A percentile compares a stretch with the other conserved stretches of the same genome.
Conservation (phyloP, 2,797 vertebrate genomes). For the Pampus argenteus region DNA sequence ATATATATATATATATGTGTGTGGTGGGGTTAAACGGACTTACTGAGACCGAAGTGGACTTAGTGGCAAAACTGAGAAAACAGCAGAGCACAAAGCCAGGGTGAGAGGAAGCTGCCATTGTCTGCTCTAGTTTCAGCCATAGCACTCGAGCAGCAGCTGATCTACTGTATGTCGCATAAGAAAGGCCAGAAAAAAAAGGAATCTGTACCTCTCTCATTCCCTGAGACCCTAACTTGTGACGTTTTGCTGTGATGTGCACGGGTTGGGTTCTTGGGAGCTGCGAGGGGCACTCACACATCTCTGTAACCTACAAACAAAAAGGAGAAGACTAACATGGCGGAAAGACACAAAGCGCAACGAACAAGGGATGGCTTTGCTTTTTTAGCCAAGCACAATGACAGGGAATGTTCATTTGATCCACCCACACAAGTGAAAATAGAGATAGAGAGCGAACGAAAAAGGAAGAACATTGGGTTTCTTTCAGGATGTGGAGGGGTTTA, state of each 20-base stretch:
- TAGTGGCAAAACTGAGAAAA: constrained; percentile 41
- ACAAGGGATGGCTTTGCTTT: constrained; percentile 40
- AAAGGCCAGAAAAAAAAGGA: constrained; percentile 48
- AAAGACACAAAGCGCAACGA: constrained; percentile 52
- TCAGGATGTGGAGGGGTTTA: constrained; percentile 49
- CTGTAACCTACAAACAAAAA: constrained; percentile 22
- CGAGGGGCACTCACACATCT: constrained; percentile 94
- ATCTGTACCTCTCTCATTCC: constrained; percentile 98
- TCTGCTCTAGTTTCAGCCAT: constrained; percentile 57
- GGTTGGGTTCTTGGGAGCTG: constrained; percentile 99
- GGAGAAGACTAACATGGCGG: constrained; percentile 55
- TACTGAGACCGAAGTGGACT: constrained; percentile 33
- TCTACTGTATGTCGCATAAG: constrained; percentile 49
- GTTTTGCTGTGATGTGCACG: constrained; percentile 99
- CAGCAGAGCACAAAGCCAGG: constrained; percentile 61
- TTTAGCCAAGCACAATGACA: constrained; percentile 29
- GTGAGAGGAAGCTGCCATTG: constrained; percentile 69
- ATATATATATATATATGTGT: constrained; percentile 15
- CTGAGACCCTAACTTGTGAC: constrained; percentile 99
- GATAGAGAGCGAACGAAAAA: constrained; percentile 38
- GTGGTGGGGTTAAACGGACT: not conserved
- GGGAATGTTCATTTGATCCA: constrained; percentile 48
- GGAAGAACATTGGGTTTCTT: constrained; percentile 59
- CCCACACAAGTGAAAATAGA: constrained; percentile 30
- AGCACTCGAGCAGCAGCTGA: constrained; percentile 50